Evolutionary conservation across 2,113 vertebrate species (phyloP).

Genomic region (Centropus unirufus): DNA sequence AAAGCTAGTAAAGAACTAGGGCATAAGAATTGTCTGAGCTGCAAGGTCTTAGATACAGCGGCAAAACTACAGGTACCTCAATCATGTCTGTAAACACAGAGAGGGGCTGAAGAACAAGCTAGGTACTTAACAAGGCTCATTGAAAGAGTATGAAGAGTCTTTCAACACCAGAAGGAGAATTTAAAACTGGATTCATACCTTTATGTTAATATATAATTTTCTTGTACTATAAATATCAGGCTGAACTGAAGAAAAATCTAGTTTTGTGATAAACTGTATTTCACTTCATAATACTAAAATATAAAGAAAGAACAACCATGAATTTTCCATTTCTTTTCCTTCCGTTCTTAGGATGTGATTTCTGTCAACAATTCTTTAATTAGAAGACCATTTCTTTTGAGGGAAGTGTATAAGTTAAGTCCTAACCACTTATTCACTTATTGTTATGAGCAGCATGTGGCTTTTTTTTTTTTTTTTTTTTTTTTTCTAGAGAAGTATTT

Average conservation of each 20-base stretch:
- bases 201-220: not conserved
- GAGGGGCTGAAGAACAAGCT: not conserved
- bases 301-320: not conserved
- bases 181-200: not conserved
- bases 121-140: not conserved
- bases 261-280: slow-evolving; percentile 24
- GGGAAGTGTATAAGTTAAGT: slow-evolving; percentile 3
- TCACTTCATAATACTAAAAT: slow-evolving; percentile 1
- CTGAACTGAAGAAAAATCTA: slow-evolving; percentile 8
- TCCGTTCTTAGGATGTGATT: not conserved
- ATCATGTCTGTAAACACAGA: not conserved
- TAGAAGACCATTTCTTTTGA: slow-evolving; percentile 13
- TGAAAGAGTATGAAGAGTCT: not conserved
- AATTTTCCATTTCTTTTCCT: slow-evolving; percentile 26
- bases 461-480: not conserved
- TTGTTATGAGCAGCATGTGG: slow-evolving; percentile 18
- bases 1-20: not conserved
- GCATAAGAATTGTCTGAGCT: fast-evolving
- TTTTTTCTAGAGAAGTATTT: not conserved
- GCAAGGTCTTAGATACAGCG: not conserved
- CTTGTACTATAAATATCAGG: slow-evolving; percentile 10
- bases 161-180: not conserved
- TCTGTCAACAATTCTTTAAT: slow-evolving; percentile 46
- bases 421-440: slow-evolving; percentile 37
- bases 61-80: not conserved